phyloP scores from a whole-genome alignment of 2,113 vertebrate genomes.

The Nymphicus hollandicus region DNA sequence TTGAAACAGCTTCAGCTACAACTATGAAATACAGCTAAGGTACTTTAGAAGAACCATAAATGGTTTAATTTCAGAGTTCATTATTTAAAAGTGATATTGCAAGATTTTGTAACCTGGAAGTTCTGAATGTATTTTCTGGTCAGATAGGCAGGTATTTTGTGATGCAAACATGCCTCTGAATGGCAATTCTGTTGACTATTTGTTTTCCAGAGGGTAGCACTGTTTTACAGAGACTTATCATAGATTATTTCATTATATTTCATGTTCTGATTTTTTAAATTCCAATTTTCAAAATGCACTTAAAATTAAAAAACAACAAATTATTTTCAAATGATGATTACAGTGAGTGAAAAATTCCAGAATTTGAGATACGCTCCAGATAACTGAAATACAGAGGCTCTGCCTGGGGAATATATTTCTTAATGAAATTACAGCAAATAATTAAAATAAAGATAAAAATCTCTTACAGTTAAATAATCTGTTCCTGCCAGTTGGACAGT shows the following conservation, averaged over 20 bases:
- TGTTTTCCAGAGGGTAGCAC: neutral
- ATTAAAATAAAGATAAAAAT: neutral
- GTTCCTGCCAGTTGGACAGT: neutral
- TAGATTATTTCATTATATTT: neutral
- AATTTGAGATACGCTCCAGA: neutral
- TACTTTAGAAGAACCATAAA: neutral
- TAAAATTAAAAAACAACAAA: neutral
- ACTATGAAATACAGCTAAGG: neutral
- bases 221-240: neutral
- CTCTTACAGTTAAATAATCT: neutral
- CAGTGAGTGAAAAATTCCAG: neutral
- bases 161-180: neutral
- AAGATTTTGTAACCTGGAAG: neutral
- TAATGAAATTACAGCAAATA: neutral
- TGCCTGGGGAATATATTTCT: neutral
- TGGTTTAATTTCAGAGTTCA: neutral
- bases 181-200: neutral
- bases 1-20: neutral
- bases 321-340: neutral
- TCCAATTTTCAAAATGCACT: neutral
- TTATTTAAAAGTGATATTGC: neutral
- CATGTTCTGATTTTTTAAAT: neutral
- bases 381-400: neutral
- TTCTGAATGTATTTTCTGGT: neutral
- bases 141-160: neutral